phyloP scores from a whole-genome alignment of 2,113 vertebrate species.

The Synchiropus splendidus region DNA sequence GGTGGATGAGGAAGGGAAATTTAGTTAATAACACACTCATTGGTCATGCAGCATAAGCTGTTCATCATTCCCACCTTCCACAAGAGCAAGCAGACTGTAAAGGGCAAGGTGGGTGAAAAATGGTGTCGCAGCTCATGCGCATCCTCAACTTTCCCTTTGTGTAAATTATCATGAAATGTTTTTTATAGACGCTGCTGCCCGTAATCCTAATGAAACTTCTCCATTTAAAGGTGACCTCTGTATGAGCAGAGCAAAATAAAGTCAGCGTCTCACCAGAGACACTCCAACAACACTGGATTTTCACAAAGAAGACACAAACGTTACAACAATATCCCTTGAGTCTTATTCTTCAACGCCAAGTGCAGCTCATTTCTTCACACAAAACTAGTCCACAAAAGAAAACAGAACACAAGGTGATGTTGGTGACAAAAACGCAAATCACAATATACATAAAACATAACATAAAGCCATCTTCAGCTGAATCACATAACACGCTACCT shows the following conservation, averaged over 20 bases:
- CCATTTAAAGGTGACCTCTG: slow-evolving; percentile 23
- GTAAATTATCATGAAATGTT: slow-evolving; percentile 46
- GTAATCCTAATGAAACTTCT: slow-evolving; percentile 34
- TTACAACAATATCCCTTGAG: too few relatives aligned
- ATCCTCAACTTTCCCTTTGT: slow-evolving; percentile 21
- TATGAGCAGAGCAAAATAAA: too few relatives aligned
- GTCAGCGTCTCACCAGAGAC: not conserved
- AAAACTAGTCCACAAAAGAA: too few relatives aligned
- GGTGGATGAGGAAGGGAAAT: too few relatives aligned
- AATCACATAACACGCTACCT: slow-evolving; percentile 29
- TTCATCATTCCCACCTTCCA: not conserved
- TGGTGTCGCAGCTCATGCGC: slow-evolving; percentile 14
- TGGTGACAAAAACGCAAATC: slow-evolving; percentile 5
- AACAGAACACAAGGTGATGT: slow-evolving; percentile 10
- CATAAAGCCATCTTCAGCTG: slow-evolving; percentile 23
- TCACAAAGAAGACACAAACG: too few relatives aligned
- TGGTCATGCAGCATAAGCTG: too few relatives aligned
- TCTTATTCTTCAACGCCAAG: slow-evolving; percentile 5
- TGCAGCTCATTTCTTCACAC: slow-evolving; percentile 11
- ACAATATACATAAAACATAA: slow-evolving; percentile 23
- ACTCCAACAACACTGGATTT: too few relatives aligned
- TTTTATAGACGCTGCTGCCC: slow-evolving; percentile 26
- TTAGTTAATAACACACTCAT: too few relatives aligned
- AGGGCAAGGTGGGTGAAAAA: not conserved
- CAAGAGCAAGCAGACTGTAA: too few relatives aligned